Base-by-base conservation (phyloP, 2,888 invertebrate genomes). In the Leuctra nigra region DNA sequence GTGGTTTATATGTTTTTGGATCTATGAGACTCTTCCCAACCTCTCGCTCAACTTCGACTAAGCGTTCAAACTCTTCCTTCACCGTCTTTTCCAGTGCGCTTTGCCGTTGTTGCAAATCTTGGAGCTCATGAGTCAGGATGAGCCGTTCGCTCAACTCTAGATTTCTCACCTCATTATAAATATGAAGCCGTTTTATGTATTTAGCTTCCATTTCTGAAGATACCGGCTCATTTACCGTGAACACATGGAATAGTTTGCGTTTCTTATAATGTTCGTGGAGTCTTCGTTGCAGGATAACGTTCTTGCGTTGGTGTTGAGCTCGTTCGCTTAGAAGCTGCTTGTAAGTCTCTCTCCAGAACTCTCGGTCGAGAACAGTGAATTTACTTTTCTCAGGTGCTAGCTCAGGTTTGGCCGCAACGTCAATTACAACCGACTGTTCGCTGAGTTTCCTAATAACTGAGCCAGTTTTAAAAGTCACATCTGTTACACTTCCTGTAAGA, bases 1-100 rank as follows among this genome's bases (percentile, higher is more conserved):
- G 65, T 54, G 63, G 61, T 54, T 69, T 69, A 23, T 70, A 71
- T 14, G 72, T 72, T 63, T 70, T 70, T 1, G 68, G 62, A 53
- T 66, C 65, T 35, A 72, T 70, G 11, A 73, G 59, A 3, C 70
- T 70, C 11, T 58, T 64, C 4, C 70, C 70, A 7, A 68, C 64
- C 44, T 70, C 69, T n/a, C 62, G 62, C 60, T 71, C 71, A 48
- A 66, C 62, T 2, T 57, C 57, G 53, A 66, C 66, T 62, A 69
- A 67, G 1, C 59, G 60, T 24, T 67, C 63, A 25, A 64, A 59
- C 36, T 63, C 56, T 22, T 55, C 56, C 50, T 62, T 62, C 50
- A 68, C 57, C 2, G 61, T 53, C 1, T 22, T n/a, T 11, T 24
- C 18, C 3, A 52, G 44, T 2, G 13, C 16, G 1, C 33, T 11